phyloP scores from a whole-genome alignment of 2,797 vertebrate genomes.

The Lepus townsendii region DNA sequence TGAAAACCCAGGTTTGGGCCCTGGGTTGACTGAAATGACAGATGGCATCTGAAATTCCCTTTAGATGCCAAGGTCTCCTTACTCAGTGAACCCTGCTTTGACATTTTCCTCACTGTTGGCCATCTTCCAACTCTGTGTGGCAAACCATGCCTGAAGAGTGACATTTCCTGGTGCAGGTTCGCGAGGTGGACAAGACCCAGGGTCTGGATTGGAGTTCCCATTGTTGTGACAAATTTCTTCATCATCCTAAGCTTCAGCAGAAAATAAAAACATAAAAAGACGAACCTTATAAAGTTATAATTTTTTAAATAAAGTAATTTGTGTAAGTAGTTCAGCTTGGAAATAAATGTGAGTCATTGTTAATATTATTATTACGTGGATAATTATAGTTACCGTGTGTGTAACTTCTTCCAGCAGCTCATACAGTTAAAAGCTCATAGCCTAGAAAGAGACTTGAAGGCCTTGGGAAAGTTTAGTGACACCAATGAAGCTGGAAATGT shows the following conservation, averaged over 20 bases:
- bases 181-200: neutral
- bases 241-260: neutral
- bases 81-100: neutral
- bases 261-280: neutral
- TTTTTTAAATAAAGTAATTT: constrained; percentile 4
- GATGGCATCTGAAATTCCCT: neutral
- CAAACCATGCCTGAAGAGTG: neutral
- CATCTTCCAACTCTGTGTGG: neutral
- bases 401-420: neutral
- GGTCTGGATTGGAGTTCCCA: neutral
- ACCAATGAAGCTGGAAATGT: constrained; percentile 23
- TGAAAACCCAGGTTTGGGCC: neutral
- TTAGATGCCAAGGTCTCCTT: neutral
- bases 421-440: neutral
- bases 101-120: neutral
- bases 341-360: neutral
- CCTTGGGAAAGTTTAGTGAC: constrained; percentile 25
- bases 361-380: neutral
- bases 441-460: constrained; percentile 9
- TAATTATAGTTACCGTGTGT: neutral
- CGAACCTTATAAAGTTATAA: neutral
- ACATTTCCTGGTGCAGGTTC: neutral
- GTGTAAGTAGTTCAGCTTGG: neutral
- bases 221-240: neutral
- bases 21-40: neutral